A percentile compares a stretch with the other conserved stretches of the same genome.
phyloP scores from a whole-genome alignment of 2,113 vertebrate species.

The Vulpes ferrilata region DNA sequence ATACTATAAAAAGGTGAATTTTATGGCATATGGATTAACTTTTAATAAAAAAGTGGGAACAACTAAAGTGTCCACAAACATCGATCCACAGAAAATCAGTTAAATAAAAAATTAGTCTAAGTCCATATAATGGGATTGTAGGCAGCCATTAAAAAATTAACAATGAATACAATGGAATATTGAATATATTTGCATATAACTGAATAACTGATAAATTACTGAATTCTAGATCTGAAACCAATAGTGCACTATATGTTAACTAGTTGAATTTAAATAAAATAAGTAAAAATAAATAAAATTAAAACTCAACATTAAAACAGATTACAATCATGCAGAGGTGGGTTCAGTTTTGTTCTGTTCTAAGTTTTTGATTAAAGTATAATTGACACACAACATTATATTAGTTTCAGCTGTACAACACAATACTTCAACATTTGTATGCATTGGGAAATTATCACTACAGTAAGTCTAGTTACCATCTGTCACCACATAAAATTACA shows the following conservation, averaged over 20 bases:
- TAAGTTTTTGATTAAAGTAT: not conserved
- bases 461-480: not conserved
- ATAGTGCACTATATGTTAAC: too few relatives aligned
- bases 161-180: not conserved
- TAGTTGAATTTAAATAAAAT: too few relatives aligned
- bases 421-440: not conserved
- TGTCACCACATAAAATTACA: not conserved
- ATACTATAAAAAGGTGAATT: not conserved
- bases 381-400: not conserved
- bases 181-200: too few relatives aligned
- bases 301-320: not conserved
- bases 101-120: constrained; percentile 9
- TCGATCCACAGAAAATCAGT: not conserved
- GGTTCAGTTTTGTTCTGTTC: constrained; percentile 22
- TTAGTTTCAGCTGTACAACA: not conserved
- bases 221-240: too few relatives aligned
- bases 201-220: too few relatives aligned
- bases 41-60: not conserved
- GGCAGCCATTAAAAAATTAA: not conserved
- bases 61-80: not conserved
- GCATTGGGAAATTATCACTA: not conserved
- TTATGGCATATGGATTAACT: not conserved
- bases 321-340: not conserved
- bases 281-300: too few relatives aligned
- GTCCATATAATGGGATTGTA: not conserved